Conservation (phyloP, 2,888 invertebrate genomes). For the Zaprionus bogoriensis region DNA sequence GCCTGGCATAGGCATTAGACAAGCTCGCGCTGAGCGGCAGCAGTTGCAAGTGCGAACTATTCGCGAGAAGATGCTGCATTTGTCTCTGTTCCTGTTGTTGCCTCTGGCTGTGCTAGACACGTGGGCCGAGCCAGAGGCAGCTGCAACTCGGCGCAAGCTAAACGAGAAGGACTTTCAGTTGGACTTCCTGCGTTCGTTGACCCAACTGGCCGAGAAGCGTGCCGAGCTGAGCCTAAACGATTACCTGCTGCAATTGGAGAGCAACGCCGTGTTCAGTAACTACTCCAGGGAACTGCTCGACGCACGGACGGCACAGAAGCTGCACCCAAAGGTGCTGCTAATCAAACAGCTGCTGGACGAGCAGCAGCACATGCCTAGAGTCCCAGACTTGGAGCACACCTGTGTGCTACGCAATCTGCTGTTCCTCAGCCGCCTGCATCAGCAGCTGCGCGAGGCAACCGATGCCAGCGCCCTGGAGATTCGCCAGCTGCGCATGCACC, state of each 20-base stretch:
- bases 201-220: conserved; percentile 34
- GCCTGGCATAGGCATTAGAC: conserved; percentile 45
- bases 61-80: conserved; percentile 46
- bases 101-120: conserved; percentile 13
- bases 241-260: conserved; percentile 55
- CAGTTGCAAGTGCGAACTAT: conserved; percentile 35
- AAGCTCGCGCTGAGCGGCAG: conserved; percentile 14
- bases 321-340: conserved; percentile 67
- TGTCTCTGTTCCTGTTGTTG: conserved; percentile 7
- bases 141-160: conserved; percentile 10
- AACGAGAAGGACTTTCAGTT: conserved; percentile 58
- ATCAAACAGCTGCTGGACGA: conserved; percentile 74
- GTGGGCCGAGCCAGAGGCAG: neutral
- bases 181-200: conserved; percentile 49
- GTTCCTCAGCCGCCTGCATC: conserved; percentile 64
- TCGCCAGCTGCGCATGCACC: conserved; percentile 66
- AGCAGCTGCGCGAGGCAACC: conserved; percentile 45
- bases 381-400: conserved; percentile 40
- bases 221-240: conserved; percentile 55
- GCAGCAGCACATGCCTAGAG: conserved; percentile 8
- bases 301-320: conserved; percentile 32
- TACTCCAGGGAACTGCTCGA: conserved; percentile 40
- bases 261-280: conserved; percentile 34
- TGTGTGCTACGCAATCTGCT: conserved; percentile 66
- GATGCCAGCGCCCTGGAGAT: conserved; percentile 72